Conservation (phyloP, 30 jellyfish, hydroid and myxozoan genomes). For the Hydractinia symbiolongicarpus region DNA sequence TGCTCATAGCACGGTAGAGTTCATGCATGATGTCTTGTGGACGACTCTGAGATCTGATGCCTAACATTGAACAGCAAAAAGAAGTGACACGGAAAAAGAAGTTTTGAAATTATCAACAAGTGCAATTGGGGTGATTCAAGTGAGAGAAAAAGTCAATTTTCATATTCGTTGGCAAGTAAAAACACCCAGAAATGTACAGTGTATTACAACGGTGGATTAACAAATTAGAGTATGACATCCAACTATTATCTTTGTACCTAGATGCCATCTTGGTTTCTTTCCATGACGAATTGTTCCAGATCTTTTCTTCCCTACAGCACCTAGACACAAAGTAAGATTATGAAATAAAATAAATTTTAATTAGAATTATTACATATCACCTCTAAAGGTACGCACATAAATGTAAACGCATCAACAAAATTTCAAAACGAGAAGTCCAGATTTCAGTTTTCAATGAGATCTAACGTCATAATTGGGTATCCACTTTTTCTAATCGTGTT, state of each 20-base stretch:
- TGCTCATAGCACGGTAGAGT: conserved; percentile 77
- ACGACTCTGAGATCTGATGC: conserved; percentile 85
- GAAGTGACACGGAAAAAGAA: background rate
- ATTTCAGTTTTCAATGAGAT: background rate
- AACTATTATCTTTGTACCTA: conserved; percentile 34
- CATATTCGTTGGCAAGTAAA: no score
- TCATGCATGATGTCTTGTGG: conserved; percentile 88
- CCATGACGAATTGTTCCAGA: conserved; percentile 11
- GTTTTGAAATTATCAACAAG: background rate
- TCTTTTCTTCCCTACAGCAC: background rate
- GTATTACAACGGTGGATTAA: no score
- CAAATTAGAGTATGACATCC: no score
- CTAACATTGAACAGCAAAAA: conserved; percentile 19
- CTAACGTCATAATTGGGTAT: background rate
- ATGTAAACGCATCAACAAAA: no score
- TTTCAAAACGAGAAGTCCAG: background rate
- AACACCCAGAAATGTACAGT: no score
- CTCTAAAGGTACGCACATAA: no score
- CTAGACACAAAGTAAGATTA: background rate
- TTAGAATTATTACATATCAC: background rate
- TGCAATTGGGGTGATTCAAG: background rate
- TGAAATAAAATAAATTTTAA: background rate
- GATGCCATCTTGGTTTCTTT: conserved; percentile 83
- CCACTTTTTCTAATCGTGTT: no score
- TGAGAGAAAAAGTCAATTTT: background rate